Evolutionary conservation across 2,888 invertebrate species (phyloP).

Genomic region (Dynastes hyllus): DNA sequence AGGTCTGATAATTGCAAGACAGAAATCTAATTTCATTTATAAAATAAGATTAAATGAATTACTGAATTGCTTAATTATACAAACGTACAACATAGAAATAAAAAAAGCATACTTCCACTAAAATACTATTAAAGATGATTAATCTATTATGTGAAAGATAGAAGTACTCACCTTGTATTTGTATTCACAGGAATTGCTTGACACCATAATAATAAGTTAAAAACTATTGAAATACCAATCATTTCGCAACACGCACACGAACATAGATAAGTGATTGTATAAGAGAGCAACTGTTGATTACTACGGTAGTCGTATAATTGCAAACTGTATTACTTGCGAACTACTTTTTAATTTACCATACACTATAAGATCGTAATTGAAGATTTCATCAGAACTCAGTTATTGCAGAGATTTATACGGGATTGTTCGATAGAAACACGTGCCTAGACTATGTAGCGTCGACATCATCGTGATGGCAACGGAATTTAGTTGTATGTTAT

Average conservation of each 20-base stretch:
- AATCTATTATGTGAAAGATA: background rate
- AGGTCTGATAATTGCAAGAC: no score
- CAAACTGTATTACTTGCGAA: background rate
- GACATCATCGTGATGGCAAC: no score
- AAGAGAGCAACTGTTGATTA: background rate
- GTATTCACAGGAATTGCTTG: background rate
- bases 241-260: background rate
- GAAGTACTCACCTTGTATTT: background rate
- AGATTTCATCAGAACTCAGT: background rate
- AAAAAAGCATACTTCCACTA: no score
- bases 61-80: no score
- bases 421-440: no score
- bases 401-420: background rate
- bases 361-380: background rate
- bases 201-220: background rate
- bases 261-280: background rate
- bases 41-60: no score
- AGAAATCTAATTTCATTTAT: no score
- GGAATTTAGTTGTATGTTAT: no score
- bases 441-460: no score
- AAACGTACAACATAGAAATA: no score
- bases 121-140: background rate
- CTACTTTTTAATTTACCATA: background rate
- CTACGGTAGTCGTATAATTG: background rate
- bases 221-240: background rate